Evolutionary conservation across 2,888 invertebrate species (phyloP).

Genomic region (Coenonympha glycerion): DNA sequence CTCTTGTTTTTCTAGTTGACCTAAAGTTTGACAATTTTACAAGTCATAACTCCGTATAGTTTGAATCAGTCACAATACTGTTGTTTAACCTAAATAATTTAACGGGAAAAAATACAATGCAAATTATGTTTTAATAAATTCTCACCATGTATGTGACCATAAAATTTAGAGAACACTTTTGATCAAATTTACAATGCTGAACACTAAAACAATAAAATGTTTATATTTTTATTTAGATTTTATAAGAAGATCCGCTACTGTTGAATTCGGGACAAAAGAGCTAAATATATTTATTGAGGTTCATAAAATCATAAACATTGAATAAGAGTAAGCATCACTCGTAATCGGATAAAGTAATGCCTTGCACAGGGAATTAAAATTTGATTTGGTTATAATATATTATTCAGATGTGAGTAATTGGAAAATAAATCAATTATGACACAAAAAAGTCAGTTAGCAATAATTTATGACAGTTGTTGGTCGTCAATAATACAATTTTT

Average conservation of each 20-base stretch:
- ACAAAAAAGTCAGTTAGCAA: not conserved
- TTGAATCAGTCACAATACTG: slow-evolving; percentile 11
- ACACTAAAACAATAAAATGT: slow-evolving; percentile 11
- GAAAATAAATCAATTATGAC: slow-evolving; percentile 3
- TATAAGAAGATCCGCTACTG: slow-evolving; percentile 2
- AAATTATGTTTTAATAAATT: slow-evolving; percentile 13
- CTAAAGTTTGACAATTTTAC: no score
- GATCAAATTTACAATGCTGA: slow-evolving; percentile 9
- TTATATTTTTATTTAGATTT: slow-evolving; percentile 2
- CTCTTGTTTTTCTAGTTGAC: no score
- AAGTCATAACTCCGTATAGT: not conserved
- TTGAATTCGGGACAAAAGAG: slow-evolving; percentile 13
- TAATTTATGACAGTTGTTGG: not conserved
- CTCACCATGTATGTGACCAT: slow-evolving; percentile 10
- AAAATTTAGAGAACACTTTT: slow-evolving; percentile 14
- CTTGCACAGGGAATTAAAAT: slow-evolving; percentile 8
- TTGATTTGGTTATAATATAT: slow-evolving; percentile 10
- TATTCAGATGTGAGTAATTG: slow-evolving; percentile 5
- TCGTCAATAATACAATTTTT: not conserved
- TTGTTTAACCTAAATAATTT: slow-evolving; percentile 16
- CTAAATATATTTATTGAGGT: slow-evolving; percentile 16
- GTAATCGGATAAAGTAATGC: not conserved
- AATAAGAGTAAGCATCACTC: not conserved
- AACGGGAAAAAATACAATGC: slow-evolving; percentile 10
- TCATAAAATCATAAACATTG: slow-evolving; percentile 8